Evolutionary conservation across 2,888 invertebrate genomes (phyloP), one percentile per base, ranked within the genome.

Genomic region (Lasioglossum lativentre): DNA sequence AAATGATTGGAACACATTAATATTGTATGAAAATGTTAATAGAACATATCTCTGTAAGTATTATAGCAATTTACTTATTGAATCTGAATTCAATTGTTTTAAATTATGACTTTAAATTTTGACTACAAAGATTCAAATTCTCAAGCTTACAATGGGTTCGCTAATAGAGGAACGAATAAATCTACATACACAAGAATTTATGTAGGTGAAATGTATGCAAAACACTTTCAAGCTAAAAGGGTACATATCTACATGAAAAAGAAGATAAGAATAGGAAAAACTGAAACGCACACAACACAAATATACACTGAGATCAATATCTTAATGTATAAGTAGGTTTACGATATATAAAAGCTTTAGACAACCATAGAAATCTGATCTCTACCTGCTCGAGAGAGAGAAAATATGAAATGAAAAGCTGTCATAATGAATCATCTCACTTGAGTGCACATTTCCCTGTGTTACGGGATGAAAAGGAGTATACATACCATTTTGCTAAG

Each of bases 321-420:
- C 23, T 4, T 4, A 45, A 34, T 70, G 47, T 45, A 19, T 77
- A 71, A 63, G 59, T 70, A 74, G 70, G 34, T 84, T 71, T 75
- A 34, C 27, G n/a, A 34, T 72, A 73, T n/a, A 72, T 47, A 40
- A 73, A 85, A 75, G 45, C 72, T 78, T 52, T 66, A 68, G 6
- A 4, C 40, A 79, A 75, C 59, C 63, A 80, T 75, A 78, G 88
- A 90, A 92, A 93, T 88, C 83, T 90, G 90, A 93, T 91, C 91
- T 90, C 71, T 75, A 78, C 68, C 75, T 76, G 79, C 70, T 88
- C 75, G 87, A 86, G 71, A 56, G n/a, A 86, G 71, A 56, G 56
- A 86, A 92, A 94, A 91, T 92, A 93, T 92, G 93, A 93, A 91
- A 94, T 93, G 94, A 95, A 93, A 94, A 94, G 94, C 95, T 94